These are phyloP conservation scores for Clarias platycephalus DNA, from an alignment of 2,797 vertebrate species.

Conservation along the genomic window DNA sequence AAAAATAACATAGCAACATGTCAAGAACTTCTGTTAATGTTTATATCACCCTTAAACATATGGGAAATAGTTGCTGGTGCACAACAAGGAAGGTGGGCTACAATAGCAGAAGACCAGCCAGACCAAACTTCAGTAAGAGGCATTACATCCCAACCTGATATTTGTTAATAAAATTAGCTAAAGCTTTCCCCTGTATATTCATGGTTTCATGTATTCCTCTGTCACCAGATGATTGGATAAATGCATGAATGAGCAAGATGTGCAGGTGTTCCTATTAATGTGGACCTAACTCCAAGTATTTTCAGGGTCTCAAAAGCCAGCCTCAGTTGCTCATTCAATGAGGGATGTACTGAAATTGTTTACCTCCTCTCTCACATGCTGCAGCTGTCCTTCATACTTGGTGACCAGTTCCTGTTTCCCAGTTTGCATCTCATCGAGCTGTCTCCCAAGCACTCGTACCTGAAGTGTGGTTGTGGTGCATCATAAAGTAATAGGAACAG, in stretches of 20 bases:
- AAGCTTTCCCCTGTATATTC: not conserved
- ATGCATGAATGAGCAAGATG: not conserved
- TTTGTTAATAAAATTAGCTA: not conserved
- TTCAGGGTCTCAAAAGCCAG: not conserved
- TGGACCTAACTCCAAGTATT: not conserved
- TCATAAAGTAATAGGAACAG: not conserved
- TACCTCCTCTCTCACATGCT: constrained; percentile 74
- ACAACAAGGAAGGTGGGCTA: not conserved
- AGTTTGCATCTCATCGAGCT: constrained; percentile 75
- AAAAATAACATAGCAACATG: too few relatives aligned
- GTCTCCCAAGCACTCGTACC: constrained; percentile 75
- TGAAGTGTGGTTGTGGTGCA: constrained; percentile 54
- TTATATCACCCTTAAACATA: not conserved
- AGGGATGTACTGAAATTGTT: not conserved
- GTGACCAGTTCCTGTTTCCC: constrained; percentile 73
- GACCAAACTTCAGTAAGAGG: not conserved
- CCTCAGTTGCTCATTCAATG: not conserved
- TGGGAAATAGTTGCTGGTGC: not conserved
- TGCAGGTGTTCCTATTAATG: not conserved
- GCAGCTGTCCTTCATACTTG: constrained; percentile 88
- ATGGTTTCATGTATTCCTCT: not conserved
- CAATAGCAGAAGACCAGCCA: not conserved
- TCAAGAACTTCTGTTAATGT: not conserved
- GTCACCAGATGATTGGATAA: not conserved
- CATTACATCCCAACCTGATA: not conserved